Evolutionary conservation across 2,888 invertebrate species (phyloP).

Genomic region (Teleiodes luculella): DNA sequence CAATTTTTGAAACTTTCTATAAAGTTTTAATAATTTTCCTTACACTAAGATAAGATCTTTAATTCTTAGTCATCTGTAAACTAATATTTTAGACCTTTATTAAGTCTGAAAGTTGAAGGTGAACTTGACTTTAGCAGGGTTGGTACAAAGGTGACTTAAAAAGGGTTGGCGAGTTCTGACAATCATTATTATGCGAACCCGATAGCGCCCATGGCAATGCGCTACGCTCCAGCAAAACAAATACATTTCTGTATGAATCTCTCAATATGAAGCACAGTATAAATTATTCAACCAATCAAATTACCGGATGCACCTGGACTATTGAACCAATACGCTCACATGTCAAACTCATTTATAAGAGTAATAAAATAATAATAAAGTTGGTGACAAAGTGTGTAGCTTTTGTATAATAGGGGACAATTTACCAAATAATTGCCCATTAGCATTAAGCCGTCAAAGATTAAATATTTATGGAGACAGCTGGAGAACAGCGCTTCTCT

Average conservation of each 20-base stretch:
- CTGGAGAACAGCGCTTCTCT: background rate
- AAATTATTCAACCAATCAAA: slow-evolving; percentile 10
- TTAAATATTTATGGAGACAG: slow-evolving; percentile 9
- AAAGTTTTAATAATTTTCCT: slow-evolving; percentile 11
- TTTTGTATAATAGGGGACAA: slow-evolving; percentile 8
- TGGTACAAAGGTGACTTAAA: background rate
- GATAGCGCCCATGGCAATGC: background rate
- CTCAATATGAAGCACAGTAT: background rate
- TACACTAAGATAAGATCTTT: background rate
- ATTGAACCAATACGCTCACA: background rate
- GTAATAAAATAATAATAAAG: slow-evolving; percentile 13
- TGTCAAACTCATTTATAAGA: slow-evolving; percentile 10
- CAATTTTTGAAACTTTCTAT: background rate
- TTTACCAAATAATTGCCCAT: slow-evolving; percentile 11
- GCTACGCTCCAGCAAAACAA: background rate
- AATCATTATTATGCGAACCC: background rate
- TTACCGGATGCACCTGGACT: background rate
- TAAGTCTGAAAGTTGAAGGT: background rate
- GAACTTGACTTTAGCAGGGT: background rate
- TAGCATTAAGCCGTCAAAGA: slow-evolving; percentile 10
- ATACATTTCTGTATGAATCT: background rate
- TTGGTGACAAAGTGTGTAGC: slow-evolving; percentile 10
- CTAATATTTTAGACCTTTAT: too few relatives aligned
- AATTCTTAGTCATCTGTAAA: background rate
- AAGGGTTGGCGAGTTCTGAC: too few relatives aligned